A percentile compares a stretch with the other conserved stretches of the same genome.
Evolutionary conservation across 2,113 vertebrate genomes (phyloP).

Genomic region (Mugil cephalus): DNA sequence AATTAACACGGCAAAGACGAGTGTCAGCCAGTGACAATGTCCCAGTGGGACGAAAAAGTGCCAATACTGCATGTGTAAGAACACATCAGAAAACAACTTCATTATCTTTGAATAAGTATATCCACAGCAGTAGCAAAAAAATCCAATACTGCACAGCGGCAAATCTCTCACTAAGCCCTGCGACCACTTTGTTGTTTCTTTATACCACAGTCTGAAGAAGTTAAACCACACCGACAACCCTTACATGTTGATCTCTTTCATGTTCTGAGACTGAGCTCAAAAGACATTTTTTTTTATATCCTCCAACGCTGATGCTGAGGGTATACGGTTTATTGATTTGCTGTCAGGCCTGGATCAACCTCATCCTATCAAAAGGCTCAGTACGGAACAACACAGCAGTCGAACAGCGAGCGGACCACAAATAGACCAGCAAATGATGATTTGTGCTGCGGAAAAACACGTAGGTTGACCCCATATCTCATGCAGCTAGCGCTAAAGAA

Average conservation of each 20-base stretch:
- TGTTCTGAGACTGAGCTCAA: slow-evolving; percentile 65
- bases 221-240: slow-evolving; percentile 65
- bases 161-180: slow-evolving; percentile 65
- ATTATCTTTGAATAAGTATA: slow-evolving; percentile 68
- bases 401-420: slow-evolving; percentile 40
- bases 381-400: slow-evolving; percentile 41
- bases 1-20: slow-evolving; percentile 12
- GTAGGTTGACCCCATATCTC: slow-evolving; percentile 46
- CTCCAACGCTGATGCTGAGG: slow-evolving; percentile 56
- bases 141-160: slow-evolving; percentile 58
- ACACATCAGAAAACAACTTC: slow-evolving; percentile 29
- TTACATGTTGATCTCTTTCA: slow-evolving; percentile 69
- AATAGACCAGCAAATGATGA: slow-evolving; percentile 57
- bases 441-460: slow-evolving; percentile 47
- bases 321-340: slow-evolving; percentile 79
- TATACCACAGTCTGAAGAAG: slow-evolving; percentile 64
- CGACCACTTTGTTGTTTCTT: slow-evolving; percentile 72
- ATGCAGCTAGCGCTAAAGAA: slow-evolving; percentile 43
- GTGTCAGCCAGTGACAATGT: background rate
- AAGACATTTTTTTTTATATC: slow-evolving; percentile 64
- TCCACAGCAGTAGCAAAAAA: slow-evolving; percentile 43
- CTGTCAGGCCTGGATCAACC: slow-evolving; percentile 70
- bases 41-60: slow-evolving; percentile 12
- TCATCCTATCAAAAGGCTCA: slow-evolving; percentile 54
- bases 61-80: slow-evolving; percentile 22